A percentile compares a stretch with the other conserved stretches of the same genome.
These are phyloP conservation scores for Eudyptes chrysolophus DNA, from an alignment of 2,113 vertebrate genomes.

Conservation along the genomic window DNA sequence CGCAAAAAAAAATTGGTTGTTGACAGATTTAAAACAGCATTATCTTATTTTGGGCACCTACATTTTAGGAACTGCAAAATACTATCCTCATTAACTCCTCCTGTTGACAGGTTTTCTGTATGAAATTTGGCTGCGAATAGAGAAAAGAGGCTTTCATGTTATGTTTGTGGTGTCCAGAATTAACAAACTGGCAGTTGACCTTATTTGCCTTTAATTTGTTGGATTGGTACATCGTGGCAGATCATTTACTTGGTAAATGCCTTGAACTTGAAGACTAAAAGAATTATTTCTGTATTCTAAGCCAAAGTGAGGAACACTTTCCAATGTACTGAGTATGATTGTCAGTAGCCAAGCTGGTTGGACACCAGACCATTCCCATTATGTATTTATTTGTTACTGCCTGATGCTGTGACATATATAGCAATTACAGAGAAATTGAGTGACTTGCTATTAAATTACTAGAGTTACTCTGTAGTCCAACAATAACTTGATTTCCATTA, in stretches of 20 bases:
- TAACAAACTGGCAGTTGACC: background rate
- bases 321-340: background rate
- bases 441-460: background rate
- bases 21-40: background rate
- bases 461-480: background rate
- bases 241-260: background rate
- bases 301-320: background rate
- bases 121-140: background rate
- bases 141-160: background rate
- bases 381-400: background rate
- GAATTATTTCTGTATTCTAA: background rate
- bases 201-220: background rate
- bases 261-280: background rate
- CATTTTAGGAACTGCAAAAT: background rate
- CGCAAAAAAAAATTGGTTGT: no score
- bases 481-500: background rate
- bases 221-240: rapidly evolving
- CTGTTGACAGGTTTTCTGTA: background rate
- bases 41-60: background rate
- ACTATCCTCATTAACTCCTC: background rate
- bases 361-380: background rate
- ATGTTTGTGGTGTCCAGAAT: background rate
- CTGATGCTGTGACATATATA: background rate
- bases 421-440: background rate
- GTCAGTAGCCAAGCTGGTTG: background rate